Base-by-base conservation (phyloP, 2,113 vertebrate species). In the Tor tambroides region DNA sequence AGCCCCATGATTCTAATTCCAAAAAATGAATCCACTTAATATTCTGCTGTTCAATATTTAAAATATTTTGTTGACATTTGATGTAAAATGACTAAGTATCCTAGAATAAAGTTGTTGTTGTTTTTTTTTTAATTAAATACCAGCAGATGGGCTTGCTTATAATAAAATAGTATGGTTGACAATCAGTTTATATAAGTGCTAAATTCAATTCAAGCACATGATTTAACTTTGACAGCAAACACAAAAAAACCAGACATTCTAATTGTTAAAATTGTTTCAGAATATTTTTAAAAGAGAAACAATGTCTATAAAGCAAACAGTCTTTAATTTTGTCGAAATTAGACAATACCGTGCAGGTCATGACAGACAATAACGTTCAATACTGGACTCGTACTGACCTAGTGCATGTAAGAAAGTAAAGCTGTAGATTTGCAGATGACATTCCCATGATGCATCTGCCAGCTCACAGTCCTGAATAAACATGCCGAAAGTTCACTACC, bases 361-460 rank as follows among this genome's bases (percentile, higher is more conserved):
- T 26, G 23, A 43, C 21, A 69, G 67, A 69, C 67, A 69, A 30
- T 67, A 30, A 67, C 12, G 2, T 30, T 67, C 63, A 67, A 35
- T 19, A 35, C 46, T 30, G 26, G 75, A 77, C 46, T 54, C 3
- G 10, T 14, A 77, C 51, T 32, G 46, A 78, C 38, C 1, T 46
- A 32, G 23, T 43, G 21, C 38, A 75, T 15, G 38, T 43, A 7
- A 46, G 11, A 46, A 80, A 59, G 32, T 38, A 38, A 38, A 80
- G 32, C 19, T n/a, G 54, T 35, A 38, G 15, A 14, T 28, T 21
- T 28, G 15, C 79, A 43, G 38, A 65, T n/a, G 19, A 5, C 80
- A 67, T 81, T 76, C 59, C 80, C 80, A 81, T 81, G 38, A 65
- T 82, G 80, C 59, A 82, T 65, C 59, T 23, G 80, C 59, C n/a